phyloP scores from a whole-genome alignment of 2,888 invertebrate genomes.

The Chymomyza caudatula region DNA sequence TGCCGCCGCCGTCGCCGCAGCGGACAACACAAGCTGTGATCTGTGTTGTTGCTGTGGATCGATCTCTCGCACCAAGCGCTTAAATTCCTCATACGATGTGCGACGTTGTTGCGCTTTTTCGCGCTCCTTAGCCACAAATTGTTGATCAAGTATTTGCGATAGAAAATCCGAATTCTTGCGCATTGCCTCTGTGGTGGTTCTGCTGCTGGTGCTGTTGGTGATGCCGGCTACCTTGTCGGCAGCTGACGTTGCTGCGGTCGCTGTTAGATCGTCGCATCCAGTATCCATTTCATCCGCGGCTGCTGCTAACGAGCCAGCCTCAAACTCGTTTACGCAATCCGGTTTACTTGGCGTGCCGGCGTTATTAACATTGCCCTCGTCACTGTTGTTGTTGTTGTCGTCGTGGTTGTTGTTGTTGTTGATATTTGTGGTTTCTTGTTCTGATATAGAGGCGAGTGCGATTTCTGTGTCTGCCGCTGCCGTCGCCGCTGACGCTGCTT shows the following conservation, averaged over 20 bases:
- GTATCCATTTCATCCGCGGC: constrained; percentile 70
- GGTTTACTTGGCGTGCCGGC: constrained; percentile 51
- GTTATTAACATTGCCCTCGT: constrained; percentile 14
- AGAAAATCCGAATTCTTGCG: constrained; percentile 77
- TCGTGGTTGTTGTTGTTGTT: constrained; percentile 24
- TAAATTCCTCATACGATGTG: constrained; percentile 78
- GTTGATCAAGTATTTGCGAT: constrained; percentile 76
- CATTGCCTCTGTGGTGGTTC: constrained; percentile 71
- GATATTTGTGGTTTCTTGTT: constrained; percentile 65
- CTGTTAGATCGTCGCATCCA: constrained; percentile 55
- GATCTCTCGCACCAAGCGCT: constrained; percentile 76
- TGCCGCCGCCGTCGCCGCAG: constrained; percentile 29
- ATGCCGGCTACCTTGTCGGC: constrained; percentile 1
- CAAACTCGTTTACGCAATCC: constrained; percentile 71
- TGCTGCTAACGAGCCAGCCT: constrained; percentile 26
- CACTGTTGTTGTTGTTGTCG: constrained; percentile 18
- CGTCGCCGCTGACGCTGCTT: constrained; percentile 4
- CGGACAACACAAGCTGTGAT: constrained; percentile 30
- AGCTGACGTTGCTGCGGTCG: constrained; percentile 12
- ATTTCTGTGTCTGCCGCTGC: constrained; percentile 24
- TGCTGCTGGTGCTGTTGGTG: constrained; percentile 7
- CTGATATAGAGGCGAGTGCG: constrained; percentile 74
- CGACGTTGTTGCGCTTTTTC: constrained; percentile 76
- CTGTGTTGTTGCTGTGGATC: constrained; percentile 42
- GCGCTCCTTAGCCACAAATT: constrained; percentile 72